Conservation (phyloP, 2,113 vertebrate species). For the Fregata magnificens region DNA sequence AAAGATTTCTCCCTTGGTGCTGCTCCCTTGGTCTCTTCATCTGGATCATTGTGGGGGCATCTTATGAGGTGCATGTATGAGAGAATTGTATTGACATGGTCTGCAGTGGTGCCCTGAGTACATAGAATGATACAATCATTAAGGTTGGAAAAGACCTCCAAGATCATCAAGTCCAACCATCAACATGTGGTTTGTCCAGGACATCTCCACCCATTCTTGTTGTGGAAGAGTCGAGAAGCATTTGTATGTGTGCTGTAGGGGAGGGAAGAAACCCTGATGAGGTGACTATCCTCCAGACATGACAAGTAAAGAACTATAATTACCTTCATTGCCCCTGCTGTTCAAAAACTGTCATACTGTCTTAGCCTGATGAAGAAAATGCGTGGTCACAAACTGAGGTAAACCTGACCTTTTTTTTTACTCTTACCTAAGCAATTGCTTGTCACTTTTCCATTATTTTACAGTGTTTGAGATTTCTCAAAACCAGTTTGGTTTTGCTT, state of each 20-base stretch:
- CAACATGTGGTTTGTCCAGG: neutral
- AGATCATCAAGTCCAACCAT: too few relatives aligned
- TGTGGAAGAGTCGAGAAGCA: neutral
- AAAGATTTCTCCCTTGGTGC: neutral
- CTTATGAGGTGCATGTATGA: neutral
- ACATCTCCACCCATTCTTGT: accelerated
- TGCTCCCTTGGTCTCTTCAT: neutral
- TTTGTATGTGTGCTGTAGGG: neutral
- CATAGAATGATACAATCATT: too few relatives aligned
- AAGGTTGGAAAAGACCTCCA: too few relatives aligned
- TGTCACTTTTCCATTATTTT: neutral
- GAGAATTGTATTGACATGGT: neutral
- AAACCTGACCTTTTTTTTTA: neutral
- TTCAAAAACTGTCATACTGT: neutral
- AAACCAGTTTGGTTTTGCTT: neutral
- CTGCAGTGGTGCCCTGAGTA: neutral
- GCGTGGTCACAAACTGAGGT: neutral
- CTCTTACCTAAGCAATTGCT: neutral
- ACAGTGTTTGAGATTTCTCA: neutral
- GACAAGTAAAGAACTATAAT: neutral
- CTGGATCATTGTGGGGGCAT: neutral
- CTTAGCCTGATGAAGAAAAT: neutral
- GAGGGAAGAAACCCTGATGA: neutral
- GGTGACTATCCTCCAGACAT: neutral
- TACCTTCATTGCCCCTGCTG: neutral